These are phyloP conservation scores for Napeogenes inachia DNA, from an alignment of 2,888 invertebrate species.

Conservation along the genomic window DNA sequence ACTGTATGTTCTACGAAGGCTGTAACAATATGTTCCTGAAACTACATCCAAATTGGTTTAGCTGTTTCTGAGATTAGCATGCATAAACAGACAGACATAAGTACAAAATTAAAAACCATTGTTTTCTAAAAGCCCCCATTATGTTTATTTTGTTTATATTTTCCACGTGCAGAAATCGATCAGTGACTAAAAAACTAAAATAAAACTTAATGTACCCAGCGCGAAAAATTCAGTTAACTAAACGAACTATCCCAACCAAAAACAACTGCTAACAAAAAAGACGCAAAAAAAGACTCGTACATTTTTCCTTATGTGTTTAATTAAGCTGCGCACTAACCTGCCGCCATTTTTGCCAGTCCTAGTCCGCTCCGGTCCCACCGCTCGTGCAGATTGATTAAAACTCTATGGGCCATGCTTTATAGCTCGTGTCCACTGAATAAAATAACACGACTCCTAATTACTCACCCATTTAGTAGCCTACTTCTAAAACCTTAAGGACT, in stretches of 20 bases:
- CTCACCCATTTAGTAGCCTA: neutral
- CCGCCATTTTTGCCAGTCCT: constrained; percentile 63
- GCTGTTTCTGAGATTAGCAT: no score
- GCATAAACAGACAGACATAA: no score
- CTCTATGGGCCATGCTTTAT: constrained; percentile 77
- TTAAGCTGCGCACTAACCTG: constrained; percentile 67
- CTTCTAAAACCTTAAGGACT: no score
- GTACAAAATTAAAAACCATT: no score
- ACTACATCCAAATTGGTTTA: no score
- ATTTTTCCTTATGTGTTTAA: constrained; percentile 79
- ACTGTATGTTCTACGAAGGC: no score
- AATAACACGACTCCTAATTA: constrained; percentile 26
- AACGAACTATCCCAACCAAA: constrained; percentile 26
- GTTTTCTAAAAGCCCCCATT: no score
- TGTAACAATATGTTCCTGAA: no score
- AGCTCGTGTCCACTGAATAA: constrained; percentile 47
- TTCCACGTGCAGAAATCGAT: no score
- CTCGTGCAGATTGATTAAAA: constrained; percentile 77
- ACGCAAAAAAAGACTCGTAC: constrained; percentile 43
- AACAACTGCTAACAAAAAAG: constrained; percentile 47
- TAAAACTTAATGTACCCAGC: neutral
- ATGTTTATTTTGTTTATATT: no score
- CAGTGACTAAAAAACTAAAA: neutral
- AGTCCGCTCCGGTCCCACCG: constrained; percentile 50
- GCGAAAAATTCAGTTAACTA: constrained; percentile 13